Base-by-base conservation (phyloP, 2,888 invertebrate species). In the Thymelicus sylvestris region DNA sequence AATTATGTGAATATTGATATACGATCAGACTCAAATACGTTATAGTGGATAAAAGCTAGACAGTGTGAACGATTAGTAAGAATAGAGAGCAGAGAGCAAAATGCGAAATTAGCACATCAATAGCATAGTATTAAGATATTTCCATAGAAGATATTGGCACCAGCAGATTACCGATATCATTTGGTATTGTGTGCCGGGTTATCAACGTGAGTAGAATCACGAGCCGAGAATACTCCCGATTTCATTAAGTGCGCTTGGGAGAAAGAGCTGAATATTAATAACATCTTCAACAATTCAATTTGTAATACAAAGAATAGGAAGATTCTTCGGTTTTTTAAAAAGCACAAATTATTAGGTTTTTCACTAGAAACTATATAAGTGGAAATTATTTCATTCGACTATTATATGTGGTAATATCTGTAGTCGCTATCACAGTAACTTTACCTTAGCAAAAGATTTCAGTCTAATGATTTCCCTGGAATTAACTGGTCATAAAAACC, bases 211-310 rank as follows among this genome's bases (percentile, higher is more conserved):
- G 62, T 52, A 8, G 67, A 68, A 68, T 68, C 62, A 62, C 62
- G 44, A 68, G 31, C 24, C 55, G 44, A 31, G 62, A 62, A 68
- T 62, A 68, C 55, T 62, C 67, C 67, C 62, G 52, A 63, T 68
- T 68, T 63, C 68, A 68, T 68, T 68, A 68, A 68, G 68, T 55
- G 50, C 63, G 59, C 50, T 59, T 39, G 41, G 64, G 39, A 52
- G 50, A 63, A 65, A 65, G 59, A 70, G 47, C 60, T 70, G 65
- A 70, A 70, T 70, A 64, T 70, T 65, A 70, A 65, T 65, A 65
- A 65, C 50, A 55, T 50, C 64, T 65, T 64, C 63, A 39, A 65
- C 48, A 65, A 65, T 65, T 65, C 59, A 65, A 65, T 59, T 69
- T 52, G 50, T 52, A 7, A 12, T 44, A 44, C 44, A 44, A 52